Evolutionary conservation across 2,797 vertebrate genomes (phyloP), one percentile per base, ranked within the genome.

Genomic region (Cheirogaleus major): DNA sequence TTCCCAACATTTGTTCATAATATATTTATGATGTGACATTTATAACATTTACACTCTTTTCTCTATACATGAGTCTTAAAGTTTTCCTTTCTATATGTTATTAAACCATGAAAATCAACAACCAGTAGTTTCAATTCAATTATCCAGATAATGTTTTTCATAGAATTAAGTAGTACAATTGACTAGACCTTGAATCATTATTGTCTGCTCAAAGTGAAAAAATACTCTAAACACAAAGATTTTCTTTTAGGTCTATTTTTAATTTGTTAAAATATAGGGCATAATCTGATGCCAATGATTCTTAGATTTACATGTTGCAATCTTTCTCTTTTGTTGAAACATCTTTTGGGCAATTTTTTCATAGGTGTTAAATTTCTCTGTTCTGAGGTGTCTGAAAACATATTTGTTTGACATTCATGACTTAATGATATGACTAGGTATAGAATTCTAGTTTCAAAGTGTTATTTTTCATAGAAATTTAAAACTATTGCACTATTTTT

Each of bases 401-500:
- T 57, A 80, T 92, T 69, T 69, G 72, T 50, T 85, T 89, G 27
- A 72, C 41, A 78, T 65, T 73, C 41, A 50, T 59, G 25, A 67
- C 7, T 82, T 70, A 94, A 76, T 88, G 15, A 80, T 50, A 84
- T 43, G 30, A 80, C 7, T 93, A 3, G 20, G 45, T 61, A 67
- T 6, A 82, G 22, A 92, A 65, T 89, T 86, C 25, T 65, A 84
- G 12, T 75, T 86, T 89, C 27, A 93, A 86, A 89, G 89, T 92
- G 59, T 69, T 50, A 63, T 81, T 92, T 97, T 95, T 72, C 50
- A 87, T 30, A 78, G 17, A 90, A 89, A 82, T 38, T 30, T 76
- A 89, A 80, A 75, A 45, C 80, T 61, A 55, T 27, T 75, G 22
- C 27, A 91, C 43, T 41, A 23, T 81, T 69, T 88, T 83, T 92